Conservation (phyloP, 2,888 invertebrate genomes). For the Cecidostiba fungosa region DNA sequence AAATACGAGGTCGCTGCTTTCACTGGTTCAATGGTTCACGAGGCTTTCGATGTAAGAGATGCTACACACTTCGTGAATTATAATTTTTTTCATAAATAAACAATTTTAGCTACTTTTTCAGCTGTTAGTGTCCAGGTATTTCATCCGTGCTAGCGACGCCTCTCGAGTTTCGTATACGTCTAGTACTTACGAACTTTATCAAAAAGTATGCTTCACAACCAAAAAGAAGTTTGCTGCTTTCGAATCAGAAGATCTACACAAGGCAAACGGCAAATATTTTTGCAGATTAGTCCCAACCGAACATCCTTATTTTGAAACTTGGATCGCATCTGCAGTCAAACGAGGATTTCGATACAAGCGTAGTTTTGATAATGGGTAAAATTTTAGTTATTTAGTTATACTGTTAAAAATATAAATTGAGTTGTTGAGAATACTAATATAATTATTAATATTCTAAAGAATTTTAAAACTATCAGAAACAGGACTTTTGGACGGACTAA, state of each 20-base stretch:
- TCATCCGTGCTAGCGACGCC: neutral
- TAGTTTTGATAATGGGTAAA: slow-evolving; percentile 61
- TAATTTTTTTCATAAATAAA: neutral
- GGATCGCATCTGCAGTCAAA: slow-evolving; percentile 61
- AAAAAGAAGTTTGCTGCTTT: slow-evolving; percentile 54
- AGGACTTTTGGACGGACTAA: slow-evolving; percentile 58
- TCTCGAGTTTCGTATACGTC: slow-evolving; percentile 37
- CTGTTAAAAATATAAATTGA: neutral
- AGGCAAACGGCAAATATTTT: slow-evolving; percentile 37
- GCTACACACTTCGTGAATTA: neutral
- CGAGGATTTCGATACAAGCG: slow-evolving; percentile 60
- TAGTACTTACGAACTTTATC: neutral
- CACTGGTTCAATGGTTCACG: slow-evolving; percentile 59
- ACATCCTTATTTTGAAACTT: slow-evolving; percentile 57
- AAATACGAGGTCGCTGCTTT: slow-evolving; percentile 58
- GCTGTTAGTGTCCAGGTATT: neutral
- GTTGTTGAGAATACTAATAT: neutral
- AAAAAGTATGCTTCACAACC: slow-evolving; percentile 36
- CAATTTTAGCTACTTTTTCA: neutral
- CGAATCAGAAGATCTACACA: slow-evolving; percentile 62
- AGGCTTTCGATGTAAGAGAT: slow-evolving; percentile 53
- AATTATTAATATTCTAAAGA: slow-evolving; percentile 23
- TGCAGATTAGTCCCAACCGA: slow-evolving; percentile 56
- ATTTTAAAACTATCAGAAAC: slow-evolving; percentile 60
- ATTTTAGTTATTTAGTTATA: neutral